Evolutionary conservation across 2,113 vertebrate genomes (phyloP).

Genomic region (Indri indri): DNA sequence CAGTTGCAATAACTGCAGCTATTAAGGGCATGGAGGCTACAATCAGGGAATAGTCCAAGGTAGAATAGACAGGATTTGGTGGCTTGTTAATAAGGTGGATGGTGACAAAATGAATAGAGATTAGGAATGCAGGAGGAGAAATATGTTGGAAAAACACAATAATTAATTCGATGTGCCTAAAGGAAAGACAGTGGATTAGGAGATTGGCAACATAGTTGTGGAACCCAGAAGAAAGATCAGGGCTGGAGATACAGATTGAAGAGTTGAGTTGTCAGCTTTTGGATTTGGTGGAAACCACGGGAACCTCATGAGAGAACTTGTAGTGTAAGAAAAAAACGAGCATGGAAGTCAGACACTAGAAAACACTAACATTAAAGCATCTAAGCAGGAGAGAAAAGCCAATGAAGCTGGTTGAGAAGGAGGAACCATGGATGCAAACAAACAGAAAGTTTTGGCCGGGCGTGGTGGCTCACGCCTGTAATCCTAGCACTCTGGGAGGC

Average conservation of each 20-base stretch:
- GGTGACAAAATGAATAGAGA: not conserved
- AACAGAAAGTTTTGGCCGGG: not conserved
- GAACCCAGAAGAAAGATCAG: not conserved
- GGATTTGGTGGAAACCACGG: not conserved
- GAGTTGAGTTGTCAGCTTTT: not conserved
- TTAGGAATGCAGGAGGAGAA: not conserved
- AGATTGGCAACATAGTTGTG: not conserved
- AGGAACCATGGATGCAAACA: not conserved
- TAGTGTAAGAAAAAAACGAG: not conserved
- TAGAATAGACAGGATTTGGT: not conserved
- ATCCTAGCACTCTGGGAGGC: too few species aligned
- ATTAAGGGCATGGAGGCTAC: fast-evolving
- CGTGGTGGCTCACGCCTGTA: too few species aligned
- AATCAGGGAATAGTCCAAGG: not conserved
- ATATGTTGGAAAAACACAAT: not conserved
- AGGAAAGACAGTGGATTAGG: not conserved
- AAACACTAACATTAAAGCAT: not conserved
- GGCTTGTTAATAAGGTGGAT: not conserved
- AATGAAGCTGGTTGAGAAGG: not conserved
- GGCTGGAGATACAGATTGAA: not conserved
- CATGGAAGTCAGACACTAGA: not conserved
- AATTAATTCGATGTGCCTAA: not conserved
- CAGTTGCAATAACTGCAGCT: not conserved
- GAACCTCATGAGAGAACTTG: not conserved
- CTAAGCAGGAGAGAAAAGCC: not conserved